Base-by-base conservation (phyloP, 2,888 invertebrate genomes). In the Drosophila dives region DNA sequence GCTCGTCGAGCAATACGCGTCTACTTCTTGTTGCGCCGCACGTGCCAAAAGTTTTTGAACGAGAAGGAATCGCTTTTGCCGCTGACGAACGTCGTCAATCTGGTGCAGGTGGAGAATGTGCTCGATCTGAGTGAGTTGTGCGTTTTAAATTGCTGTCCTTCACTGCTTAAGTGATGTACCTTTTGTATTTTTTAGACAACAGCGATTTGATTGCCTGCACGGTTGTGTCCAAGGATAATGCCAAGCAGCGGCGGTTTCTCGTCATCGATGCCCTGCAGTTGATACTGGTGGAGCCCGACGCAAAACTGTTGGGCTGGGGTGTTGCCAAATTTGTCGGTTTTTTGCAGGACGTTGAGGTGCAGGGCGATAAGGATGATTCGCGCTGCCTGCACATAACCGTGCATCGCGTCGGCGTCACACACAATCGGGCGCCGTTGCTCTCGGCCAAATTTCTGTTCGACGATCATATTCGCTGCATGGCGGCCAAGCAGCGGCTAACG, bases 401-500 rank as follows among this genome's bases (percentile, higher is more conserved):
- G 38, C 98, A 99, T 93, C 96, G 97, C 85, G 97, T 97, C 1
- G 92, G 93, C 1, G 94, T 94, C 0, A 95, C 95, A 0, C 94
- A 95, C 32, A 96, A 96, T 64, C 94, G 96, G 55, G 95, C 96
- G 0, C 97, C 98, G 1, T 93, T 98, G n/a, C 93, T 98, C 11
- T 95, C 97, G 5, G 97, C 98, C 12, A 98, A 97, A 93, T 99
- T 99, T 93, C 95, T 99, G 72, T 99, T 99, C 92, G 99, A 99
- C 92, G 99, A 99, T 94, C 99, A 99, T 92, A 99, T 99, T 81
- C 95, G 99, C 36, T 99, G 99, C 91, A 99, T 99, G 99, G 99
- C 99, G 23, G 99, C 99, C 32, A 99, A 99, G 91, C 99, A 99
- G 93, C 93, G 96, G 48, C 93, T 96, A 8, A 95, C 95, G 1